Base-by-base conservation (phyloP, 1,140 invertebrate species). In the Meloidogyne chitwoodi region DNA sequence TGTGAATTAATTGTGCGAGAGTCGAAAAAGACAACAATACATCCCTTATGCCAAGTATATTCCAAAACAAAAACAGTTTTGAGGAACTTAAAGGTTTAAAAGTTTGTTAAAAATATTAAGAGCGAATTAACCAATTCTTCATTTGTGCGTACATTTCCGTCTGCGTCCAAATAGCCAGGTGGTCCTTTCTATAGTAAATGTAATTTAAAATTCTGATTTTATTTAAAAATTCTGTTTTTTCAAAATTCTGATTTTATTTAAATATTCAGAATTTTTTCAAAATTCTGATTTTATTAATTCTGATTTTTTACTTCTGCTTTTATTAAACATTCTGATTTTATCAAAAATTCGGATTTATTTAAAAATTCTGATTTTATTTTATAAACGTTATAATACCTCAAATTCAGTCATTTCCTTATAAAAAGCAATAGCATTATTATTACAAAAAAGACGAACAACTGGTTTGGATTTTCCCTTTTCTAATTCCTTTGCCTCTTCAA, bases 1-100 rank as follows among this genome's bases (percentile, higher is more conserved):
- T 56, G 6, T n/a, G 48, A 5, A 22, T 22, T 56, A n/a, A 56
- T 56, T 29, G 68, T 70, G 0, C 68, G 68, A 27, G 68, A 70
- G 10, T 70, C 68, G n/a, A 70, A 70, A n/a, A 70, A 70, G 2
- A 48, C 68, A n/a, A 61, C 19, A 29, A 70, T 11, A 29, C 68
- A 70, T 1, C 34, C 68, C 1, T 44, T 44, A 48, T 16, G 31
- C 68, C 68, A 70, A 19, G 31, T 70, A 44, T 34, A 27, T 61
- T 70, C 68, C 11, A 31, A 41, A 26, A 69, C 68, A 27, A 69
- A 41, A 24, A 69, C 12, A 14, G 31, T 70, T 61, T 70, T 44
- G 16, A 44, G 34, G 10, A 70, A 44, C 34, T 70, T 16, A 6
- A 44, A 70, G 16, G n/a, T 41, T 14, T 19, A 16, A 5, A n/a